A percentile compares a stretch with the other conserved stretches of the same genome.
These are phyloP conservation scores for Cantharis rustica DNA, from an alignment of 2,888 invertebrate species.

Conservation along the genomic window DNA sequence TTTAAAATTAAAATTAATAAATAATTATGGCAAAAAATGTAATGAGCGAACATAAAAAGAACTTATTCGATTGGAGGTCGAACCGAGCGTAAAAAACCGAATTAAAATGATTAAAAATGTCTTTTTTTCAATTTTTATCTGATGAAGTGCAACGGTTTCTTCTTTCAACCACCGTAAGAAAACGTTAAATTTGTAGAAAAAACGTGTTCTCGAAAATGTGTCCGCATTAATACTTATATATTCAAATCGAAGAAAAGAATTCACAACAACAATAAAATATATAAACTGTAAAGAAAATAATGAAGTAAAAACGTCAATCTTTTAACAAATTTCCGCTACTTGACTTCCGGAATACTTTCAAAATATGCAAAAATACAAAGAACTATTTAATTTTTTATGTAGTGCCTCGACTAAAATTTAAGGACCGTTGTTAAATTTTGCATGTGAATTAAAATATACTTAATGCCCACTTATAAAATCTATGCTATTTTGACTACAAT, in stretches of 20 bases:
- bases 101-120: neutral
- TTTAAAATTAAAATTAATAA: too few relatives aligned
- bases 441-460: slow-evolving; percentile 28
- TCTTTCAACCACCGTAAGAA: neutral
- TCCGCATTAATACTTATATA: slow-evolving; percentile 5
- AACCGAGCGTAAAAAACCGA: neutral
- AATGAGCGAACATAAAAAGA: neutral
- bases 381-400: neutral
- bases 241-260: slow-evolving; percentile 21
- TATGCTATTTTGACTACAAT: slow-evolving; percentile 35
- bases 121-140: neutral
- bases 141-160: neutral
- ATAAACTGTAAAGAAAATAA: slow-evolving; percentile 25
- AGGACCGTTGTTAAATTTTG: slow-evolving; percentile 25
- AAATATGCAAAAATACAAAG: slow-evolving; percentile 33
- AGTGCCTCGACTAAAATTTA: neutral
- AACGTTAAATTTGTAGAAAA: slow-evolving; percentile 3
- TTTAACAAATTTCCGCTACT: slow-evolving; percentile 35
- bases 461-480: slow-evolving; percentile 29
- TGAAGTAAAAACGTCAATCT: slow-evolving; percentile 35
- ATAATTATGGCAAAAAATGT: too few relatives aligned
- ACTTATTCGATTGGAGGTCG: neutral
- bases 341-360: slow-evolving; percentile 34
- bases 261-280: slow-evolving; percentile 20
- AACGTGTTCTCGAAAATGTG: neutral